phyloP scores from a whole-genome alignment of 1,140 invertebrate genomes.

The Eupristina koningsbergeri region DNA sequence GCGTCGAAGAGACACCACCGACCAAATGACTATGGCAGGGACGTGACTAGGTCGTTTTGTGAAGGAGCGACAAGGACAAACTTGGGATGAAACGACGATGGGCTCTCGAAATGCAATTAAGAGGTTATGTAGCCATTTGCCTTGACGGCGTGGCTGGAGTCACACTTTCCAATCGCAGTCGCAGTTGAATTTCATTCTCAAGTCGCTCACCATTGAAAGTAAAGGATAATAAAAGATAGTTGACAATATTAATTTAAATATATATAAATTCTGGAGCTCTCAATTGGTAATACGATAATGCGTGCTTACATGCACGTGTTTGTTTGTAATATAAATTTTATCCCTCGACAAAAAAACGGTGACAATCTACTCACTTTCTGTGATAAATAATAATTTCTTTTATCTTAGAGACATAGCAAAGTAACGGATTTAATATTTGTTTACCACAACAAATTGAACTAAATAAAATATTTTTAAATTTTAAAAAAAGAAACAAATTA shows the following conservation, averaged over 20 bases:
- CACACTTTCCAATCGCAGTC: constrained; percentile 38
- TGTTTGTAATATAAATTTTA: background rate
- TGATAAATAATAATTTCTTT: too few relatives aligned
- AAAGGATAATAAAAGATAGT: background rate
- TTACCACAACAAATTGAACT: too few relatives aligned
- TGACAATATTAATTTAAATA: constrained; percentile 12
- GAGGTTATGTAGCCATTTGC: constrained; percentile 41
- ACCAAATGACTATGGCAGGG: background rate
- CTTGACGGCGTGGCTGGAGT: constrained; percentile 28
- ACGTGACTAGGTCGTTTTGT: background rate
- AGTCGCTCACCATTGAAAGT: too few relatives aligned
- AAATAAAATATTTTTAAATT: too few relatives aligned
- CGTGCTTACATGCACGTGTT: background rate
- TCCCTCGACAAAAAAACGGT: background rate
- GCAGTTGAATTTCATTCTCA: constrained; percentile 17
- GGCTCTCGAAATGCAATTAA: constrained; percentile 49
- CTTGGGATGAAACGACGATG: background rate
- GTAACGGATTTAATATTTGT: too few relatives aligned
- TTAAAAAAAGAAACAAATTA: too few relatives aligned
- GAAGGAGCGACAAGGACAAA: background rate
- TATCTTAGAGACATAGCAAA: too few relatives aligned
- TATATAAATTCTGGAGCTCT: too few relatives aligned
- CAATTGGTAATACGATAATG: background rate
- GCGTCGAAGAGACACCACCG: constrained; percentile 25
- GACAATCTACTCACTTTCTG: background rate